A percentile compares a stretch with the other conserved stretches of the same genome.
Conservation (phyloP, 1,140 invertebrate species). For the Temnothorax curvispinosus region DNA sequence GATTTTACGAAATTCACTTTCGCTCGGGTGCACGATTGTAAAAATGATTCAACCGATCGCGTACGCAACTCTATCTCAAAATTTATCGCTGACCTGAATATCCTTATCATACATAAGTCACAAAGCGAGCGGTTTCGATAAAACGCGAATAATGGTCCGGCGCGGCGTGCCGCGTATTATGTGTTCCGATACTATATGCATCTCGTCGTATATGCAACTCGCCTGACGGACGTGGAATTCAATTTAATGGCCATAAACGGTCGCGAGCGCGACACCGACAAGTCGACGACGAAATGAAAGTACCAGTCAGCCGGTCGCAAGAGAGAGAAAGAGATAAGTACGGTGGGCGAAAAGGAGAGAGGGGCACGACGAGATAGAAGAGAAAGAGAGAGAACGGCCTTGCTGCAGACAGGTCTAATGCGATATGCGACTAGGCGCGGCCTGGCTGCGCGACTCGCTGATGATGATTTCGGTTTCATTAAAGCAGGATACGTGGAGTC, state of each 20-base stretch:
- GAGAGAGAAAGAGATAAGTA: slow-evolving; percentile 39
- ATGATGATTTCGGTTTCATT: slow-evolving; percentile 82
- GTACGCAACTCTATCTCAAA: neutral
- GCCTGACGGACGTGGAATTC: slow-evolving; percentile 71
- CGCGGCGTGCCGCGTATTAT: slow-evolving; percentile 29
- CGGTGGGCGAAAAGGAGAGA: slow-evolving; percentile 18
- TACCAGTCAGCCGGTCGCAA: slow-evolving; percentile 6
- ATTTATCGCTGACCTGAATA: neutral
- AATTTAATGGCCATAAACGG: slow-evolving; percentile 76
- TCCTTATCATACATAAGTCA: neutral
- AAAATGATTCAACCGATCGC: neutral
- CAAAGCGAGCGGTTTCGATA: slow-evolving; percentile 36
- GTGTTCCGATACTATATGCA: neutral
- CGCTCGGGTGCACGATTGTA: neutral
- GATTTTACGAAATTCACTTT: neutral
- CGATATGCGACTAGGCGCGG: slow-evolving; percentile 67
- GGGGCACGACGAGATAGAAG: neutral
- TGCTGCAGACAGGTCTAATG: slow-evolving; percentile 71
- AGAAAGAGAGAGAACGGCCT: slow-evolving; percentile 77
- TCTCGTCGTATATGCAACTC: neutral
- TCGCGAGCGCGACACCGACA: slow-evolving; percentile 54
- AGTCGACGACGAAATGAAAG: slow-evolving; percentile 71
- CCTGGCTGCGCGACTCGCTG: slow-evolving; percentile 59
- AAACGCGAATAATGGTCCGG: slow-evolving; percentile 50
- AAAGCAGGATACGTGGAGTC: neutral